A percentile compares a stretch with the other conserved stretches of the same genome.
Conservation (phyloP, 1,140 invertebrate genomes). For the Diorhabda sublineata region DNA sequence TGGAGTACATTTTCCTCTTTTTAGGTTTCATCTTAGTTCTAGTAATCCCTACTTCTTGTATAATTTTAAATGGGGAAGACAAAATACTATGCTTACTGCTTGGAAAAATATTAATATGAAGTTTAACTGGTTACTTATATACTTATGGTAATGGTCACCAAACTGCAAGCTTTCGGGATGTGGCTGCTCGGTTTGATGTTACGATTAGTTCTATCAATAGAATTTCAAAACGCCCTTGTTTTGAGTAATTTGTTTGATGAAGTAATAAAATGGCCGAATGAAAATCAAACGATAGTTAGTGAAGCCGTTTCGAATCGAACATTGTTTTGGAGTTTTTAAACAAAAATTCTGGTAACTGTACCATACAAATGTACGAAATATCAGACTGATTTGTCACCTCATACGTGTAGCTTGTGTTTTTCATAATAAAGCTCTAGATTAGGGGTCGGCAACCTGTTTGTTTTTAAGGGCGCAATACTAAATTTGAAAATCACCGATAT, state of each 20-base stretch:
- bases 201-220: conserved; percentile 3
- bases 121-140: neutral
- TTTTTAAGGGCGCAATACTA: no score
- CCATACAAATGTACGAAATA: conserved; percentile 19
- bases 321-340: conserved; percentile 31
- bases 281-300: conserved; percentile 9
- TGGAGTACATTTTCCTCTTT: no score
- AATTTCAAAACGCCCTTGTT: neutral
- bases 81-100: no score
- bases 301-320: conserved; percentile 27
- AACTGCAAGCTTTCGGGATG: conserved; percentile 1
- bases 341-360: conserved; percentile 30
- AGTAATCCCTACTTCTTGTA: no score
- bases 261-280: neutral
- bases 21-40: no score
- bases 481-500: no score
- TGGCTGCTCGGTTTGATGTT: conserved; percentile 5
- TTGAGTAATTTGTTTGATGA: neutral
- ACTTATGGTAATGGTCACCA: conserved; percentile 6
- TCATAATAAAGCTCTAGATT: no score
- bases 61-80: no score
- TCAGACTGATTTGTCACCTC: no score
- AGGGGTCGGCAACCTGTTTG: no score
- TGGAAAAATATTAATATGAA: no score
- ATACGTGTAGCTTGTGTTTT: no score